phyloP scores from a whole-genome alignment of 2,888 invertebrate genomes.

The Folsomia candida region DNA sequence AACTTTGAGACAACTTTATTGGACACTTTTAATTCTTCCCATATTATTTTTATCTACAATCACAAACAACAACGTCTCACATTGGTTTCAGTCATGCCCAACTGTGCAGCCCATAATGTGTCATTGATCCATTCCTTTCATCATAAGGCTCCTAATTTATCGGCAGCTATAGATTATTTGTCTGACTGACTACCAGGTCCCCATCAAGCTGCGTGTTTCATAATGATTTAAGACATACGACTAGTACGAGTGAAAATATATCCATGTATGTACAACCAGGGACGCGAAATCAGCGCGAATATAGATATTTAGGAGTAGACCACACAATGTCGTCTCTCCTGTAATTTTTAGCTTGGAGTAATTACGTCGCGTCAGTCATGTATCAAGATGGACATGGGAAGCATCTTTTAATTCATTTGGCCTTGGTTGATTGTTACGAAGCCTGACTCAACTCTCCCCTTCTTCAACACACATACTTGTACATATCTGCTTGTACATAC shows the following conservation, averaged over 20 bases:
- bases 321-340: background rate
- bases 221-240: too few relatives aligned
- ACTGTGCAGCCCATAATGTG: background rate
- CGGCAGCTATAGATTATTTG: too few relatives aligned
- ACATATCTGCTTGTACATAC: too few relatives aligned
- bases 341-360: background rate
- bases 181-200: too few relatives aligned
- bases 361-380: too few relatives aligned
- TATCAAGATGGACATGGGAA: slow-evolving; percentile 39
- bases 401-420: slow-evolving; percentile 44
- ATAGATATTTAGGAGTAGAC: too few relatives aligned
- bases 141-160: background rate
- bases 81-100: background rate
- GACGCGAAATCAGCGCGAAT: too few relatives aligned
- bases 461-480: background rate
- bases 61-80: too few relatives aligned
- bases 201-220: too few relatives aligned
- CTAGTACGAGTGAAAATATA: too few relatives aligned
- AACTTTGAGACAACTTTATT: slow-evolving; percentile 21
- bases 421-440: slow-evolving; percentile 28
- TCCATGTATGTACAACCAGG: too few relatives aligned
- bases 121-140: slow-evolving; percentile 3
- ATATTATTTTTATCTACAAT: too few relatives aligned
- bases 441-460: background rate
- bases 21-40: background rate